Base-by-base conservation (phyloP, 2,113 vertebrate species). In the Pipa parva region DNA sequence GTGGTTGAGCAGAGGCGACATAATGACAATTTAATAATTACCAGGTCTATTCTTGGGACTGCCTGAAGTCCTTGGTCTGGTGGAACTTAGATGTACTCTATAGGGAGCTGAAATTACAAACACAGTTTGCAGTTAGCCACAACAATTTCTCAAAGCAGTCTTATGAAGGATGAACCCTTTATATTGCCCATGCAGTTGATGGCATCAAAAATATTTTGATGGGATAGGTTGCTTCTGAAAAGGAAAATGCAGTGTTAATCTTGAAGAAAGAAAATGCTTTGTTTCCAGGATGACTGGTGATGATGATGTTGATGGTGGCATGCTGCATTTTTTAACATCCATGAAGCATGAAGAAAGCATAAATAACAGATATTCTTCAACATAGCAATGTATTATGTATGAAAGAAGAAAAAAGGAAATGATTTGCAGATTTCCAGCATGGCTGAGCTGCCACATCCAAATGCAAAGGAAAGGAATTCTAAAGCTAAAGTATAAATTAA, bases 101-200 rank as follows among this genome's bases (percentile, higher is more conserved):
- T 73, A 73, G 51, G 74, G 68, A 59, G 61, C 82, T 85, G 63
- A 67, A 79, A 81, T 64, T 71, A 77, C 72, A 9, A 78, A 77
- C 10, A 51, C 1, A 61, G 54, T 56, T 21, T 48, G 15, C 5
- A 48, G 52, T 59, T 45, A 60, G 52, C 18, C 28, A 42, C 12
- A 54, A 10, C 31, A 8, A 3, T 27, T 21, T 50, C 3, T 46
- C 12, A 27, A 13, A 7, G 15, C 7, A 26, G n/a, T 9, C 4
- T 33, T 24, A 2, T 21, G 3, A 25, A 9, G 17, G 28, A 21
- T 29, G 48, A 45, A 18, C 24, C 57, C 65, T 60, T 59, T 45
- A 65, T 3, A 42, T 20, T 50, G 42, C 54, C 33, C 66, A 70
- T 70, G 66, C 66, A 69, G 22, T 50, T 39, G 46, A 59, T 51